Base-by-base conservation (phyloP, 92 coral and sea anemone species). In the Diadumene lineata region DNA sequence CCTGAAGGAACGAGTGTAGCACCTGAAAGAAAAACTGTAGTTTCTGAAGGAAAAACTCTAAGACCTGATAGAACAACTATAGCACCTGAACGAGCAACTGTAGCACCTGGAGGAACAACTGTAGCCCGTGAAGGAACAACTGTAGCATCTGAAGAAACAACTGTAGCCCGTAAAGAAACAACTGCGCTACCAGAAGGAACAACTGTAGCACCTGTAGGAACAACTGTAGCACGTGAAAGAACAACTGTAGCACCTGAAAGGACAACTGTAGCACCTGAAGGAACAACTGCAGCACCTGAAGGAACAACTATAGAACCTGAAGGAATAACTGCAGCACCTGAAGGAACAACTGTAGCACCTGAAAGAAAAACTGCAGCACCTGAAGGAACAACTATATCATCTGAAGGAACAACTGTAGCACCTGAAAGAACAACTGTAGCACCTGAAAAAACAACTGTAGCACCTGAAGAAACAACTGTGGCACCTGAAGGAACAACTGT, bases 301-400 rank as follows among this genome's bases (percentile, higher is more conserved):
- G 31, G 15, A 67, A 30, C 2, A 1, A 66, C 71, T 66, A 48
- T 15, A 30, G 25, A 7, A 32, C 69, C 60, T 4, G 60, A 53
- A 53, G 60, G n/a, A 53, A 53, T 60, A 19, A 68, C 73, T 44
- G 33, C 9, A 26, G 58, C 73, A 17, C 19, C 22, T 23, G 30
- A 31, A 1, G 53, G 2, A 48, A 68, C 50, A 7, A 46, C 73
- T 2, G 11, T 6, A 3, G 18, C 66, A 56, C 10, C 66, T 21
- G 31, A 31, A 48, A 22, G 29, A 30, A 72, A 64, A 8, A 71
- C 29, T 62, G 68, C 38, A 33, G 76, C 24, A 8, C 76, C 64
- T 7, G 34, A 17, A 70, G 31, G 9, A 30, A 70, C 76, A 8
- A 57, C 51, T 0, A n/a, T 60, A 48, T 13, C 17, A 46, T 30